These are phyloP conservation scores for Schrankia costaestrigalis DNA, from an alignment of 2,888 invertebrate species.

Conservation along the genomic window DNA sequence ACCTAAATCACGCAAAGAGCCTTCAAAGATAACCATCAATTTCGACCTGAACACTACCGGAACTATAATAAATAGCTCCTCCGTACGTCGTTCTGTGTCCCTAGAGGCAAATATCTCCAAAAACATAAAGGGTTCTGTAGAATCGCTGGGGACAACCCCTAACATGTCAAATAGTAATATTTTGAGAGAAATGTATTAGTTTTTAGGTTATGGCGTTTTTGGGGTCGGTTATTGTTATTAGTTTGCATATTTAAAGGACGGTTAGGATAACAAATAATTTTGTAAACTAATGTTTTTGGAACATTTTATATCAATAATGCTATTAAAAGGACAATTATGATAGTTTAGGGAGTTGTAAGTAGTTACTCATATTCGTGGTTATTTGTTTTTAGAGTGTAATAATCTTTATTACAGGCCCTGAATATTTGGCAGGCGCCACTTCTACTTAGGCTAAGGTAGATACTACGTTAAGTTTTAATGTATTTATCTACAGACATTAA, in stretches of 20 bases:
- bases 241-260: too few relatives aligned
- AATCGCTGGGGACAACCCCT: slow-evolving; percentile 27
- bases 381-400: too few relatives aligned
- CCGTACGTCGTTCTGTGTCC: slow-evolving; percentile 25
- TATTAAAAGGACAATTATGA: too few relatives aligned
- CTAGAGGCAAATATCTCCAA: slow-evolving; percentile 29
- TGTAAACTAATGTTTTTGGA: too few relatives aligned
- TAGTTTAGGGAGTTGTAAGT: too few relatives aligned
- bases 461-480: not conserved
- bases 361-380: too few relatives aligned
- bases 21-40: slow-evolving; percentile 23
- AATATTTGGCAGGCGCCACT: not conserved
- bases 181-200: slow-evolving; percentile 24
- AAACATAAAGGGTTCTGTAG: slow-evolving; percentile 30
- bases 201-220: slow-evolving; percentile 22
- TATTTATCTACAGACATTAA: too few relatives aligned
- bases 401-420: too few relatives aligned
- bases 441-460: not conserved
- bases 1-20: slow-evolving; percentile 3
- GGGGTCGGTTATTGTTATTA: slow-evolving; percentile 13
- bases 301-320: too few relatives aligned
- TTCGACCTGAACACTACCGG: slow-evolving; percentile 18
- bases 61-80: slow-evolving; percentile 31
- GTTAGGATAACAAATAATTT: not conserved
- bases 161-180: slow-evolving; percentile 33